phyloP scores from a whole-genome alignment of 2,888 invertebrate genomes.

The Aporophyla nigra region DNA sequence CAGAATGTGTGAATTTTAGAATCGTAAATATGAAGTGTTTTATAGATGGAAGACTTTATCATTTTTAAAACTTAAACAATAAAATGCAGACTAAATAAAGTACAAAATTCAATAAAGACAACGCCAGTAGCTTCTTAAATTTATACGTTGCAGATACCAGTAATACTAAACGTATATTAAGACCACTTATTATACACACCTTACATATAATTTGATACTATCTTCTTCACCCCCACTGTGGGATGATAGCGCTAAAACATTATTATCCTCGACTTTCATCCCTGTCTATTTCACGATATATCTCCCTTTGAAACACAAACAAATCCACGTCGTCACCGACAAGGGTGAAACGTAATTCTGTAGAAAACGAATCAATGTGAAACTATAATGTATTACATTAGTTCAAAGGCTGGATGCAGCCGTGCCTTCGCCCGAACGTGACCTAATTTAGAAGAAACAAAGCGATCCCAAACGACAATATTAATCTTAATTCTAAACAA shows the following conservation, averaged over 20 bases:
- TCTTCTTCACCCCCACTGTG: neutral
- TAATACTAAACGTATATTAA: neutral
- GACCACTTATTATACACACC: neutral
- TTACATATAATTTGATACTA: neutral
- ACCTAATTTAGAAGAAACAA: conserved; percentile 86
- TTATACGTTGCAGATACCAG: neutral
- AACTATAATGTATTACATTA: conserved; percentile 78
- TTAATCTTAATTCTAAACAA: conserved; percentile 66
- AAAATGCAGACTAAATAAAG: neutral
- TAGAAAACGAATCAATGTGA: conserved; percentile 70
- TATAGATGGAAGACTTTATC: neutral
- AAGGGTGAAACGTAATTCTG: conserved; percentile 61
- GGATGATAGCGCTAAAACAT: conserved; percentile 1
- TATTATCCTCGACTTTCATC: conserved; percentile 1
- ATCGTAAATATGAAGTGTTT: neutral
- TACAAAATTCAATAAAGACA: neutral
- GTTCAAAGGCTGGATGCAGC: conserved; percentile 77
- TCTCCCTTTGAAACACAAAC: conserved; percentile 39
- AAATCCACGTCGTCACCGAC: conserved; percentile 43
- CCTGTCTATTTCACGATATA: conserved; percentile 13
- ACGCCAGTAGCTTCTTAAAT: too few species aligned
- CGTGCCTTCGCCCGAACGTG: conserved; percentile 80
- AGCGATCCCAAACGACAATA: conserved; percentile 75
- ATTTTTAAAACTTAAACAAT: neutral
- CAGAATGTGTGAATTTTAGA: neutral